Evolutionary conservation across 2,888 invertebrate species (phyloP).

Genomic region (Rhagonycha lutea): DNA sequence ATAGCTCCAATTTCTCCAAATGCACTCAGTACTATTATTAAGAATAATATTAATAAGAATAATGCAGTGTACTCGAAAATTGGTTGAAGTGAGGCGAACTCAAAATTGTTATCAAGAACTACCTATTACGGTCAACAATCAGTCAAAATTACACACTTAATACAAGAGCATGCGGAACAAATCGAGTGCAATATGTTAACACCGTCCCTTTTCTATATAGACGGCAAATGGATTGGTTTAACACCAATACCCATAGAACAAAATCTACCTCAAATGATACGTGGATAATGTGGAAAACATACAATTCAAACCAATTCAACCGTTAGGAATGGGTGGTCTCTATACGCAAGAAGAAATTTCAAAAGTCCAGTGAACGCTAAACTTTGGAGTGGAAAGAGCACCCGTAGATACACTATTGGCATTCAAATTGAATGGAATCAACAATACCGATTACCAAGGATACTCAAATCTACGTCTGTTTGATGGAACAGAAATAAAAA

Average conservation of each 20-base stretch:
- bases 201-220: slow-evolving; percentile 29
- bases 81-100: too few species aligned
- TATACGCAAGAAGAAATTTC: neutral
- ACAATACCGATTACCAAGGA: neutral
- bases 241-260: neutral
- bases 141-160: too few species aligned
- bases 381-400: neutral
- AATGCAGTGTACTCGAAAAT: too few species aligned
- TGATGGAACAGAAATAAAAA: neutral
- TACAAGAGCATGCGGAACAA: too few species aligned
- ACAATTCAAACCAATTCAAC: neutral
- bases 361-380: neutral
- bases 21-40: too few species aligned
- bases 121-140: too few species aligned
- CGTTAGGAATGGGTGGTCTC: neutral
- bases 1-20: slow-evolving; percentile 34
- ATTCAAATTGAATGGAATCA: neutral
- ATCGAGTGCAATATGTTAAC: slow-evolving; percentile 19
- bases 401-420: neutral
- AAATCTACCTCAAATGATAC: neutral
- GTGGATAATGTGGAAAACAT: neutral
- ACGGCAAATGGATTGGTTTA: slow-evolving; percentile 24
- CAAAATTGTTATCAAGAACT: too few species aligned
- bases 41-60: too few species aligned
- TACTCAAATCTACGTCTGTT: slow-evolving; percentile 3